These are phyloP conservation scores for Leptatherina wallacei DNA, from an alignment of 2,797 vertebrate species.

Conservation along the genomic window DNA sequence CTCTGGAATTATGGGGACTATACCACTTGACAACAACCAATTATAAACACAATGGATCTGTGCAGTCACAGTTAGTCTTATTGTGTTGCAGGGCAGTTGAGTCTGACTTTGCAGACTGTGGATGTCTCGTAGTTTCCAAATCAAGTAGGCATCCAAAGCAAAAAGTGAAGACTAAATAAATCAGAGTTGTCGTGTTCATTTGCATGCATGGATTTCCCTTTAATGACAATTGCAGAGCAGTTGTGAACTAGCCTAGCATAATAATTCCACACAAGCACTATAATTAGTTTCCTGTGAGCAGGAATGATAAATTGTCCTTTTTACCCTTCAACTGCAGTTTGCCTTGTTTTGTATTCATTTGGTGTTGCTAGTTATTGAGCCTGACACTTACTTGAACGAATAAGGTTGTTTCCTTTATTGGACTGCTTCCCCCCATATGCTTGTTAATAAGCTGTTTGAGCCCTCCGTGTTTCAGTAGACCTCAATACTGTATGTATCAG, in stretches of 20 bases:
- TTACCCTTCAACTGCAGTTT: slow-evolving; percentile 77
- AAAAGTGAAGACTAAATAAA: slow-evolving; percentile 49
- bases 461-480: slow-evolving; percentile 29
- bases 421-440: slow-evolving; percentile 45
- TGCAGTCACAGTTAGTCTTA: slow-evolving; percentile 29
- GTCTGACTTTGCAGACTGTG: slow-evolving; percentile 39
- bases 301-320: slow-evolving; percentile 73
- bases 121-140: slow-evolving; percentile 58
- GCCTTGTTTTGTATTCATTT: slow-evolving; percentile 74
- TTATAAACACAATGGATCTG: slow-evolving; percentile 42
- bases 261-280: slow-evolving; percentile 62
- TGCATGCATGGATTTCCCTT: slow-evolving; percentile 59
- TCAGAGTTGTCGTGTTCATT: slow-evolving; percentile 58
- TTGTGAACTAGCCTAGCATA: slow-evolving; percentile 65
- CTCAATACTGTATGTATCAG: slow-evolving; percentile 44
- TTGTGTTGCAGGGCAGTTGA: slow-evolving; percentile 38
- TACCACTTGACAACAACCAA: slow-evolving; percentile 56
- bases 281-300: slow-evolving; percentile 70
- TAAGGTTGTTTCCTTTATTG: slow-evolving; percentile 69
- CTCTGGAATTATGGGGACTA: slow-evolving; percentile 47
- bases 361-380: slow-evolving; percentile 69
- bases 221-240: slow-evolving; percentile 51
- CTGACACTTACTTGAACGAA: slow-evolving; percentile 73
- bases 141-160: slow-evolving; percentile 23
- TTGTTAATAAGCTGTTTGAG: slow-evolving; percentile 56